A percentile compares a stretch with the other conserved stretches of the same genome.
Conservation (phyloP, 2,888 invertebrate genomes). For the Pharmacophagus antenor region DNA sequence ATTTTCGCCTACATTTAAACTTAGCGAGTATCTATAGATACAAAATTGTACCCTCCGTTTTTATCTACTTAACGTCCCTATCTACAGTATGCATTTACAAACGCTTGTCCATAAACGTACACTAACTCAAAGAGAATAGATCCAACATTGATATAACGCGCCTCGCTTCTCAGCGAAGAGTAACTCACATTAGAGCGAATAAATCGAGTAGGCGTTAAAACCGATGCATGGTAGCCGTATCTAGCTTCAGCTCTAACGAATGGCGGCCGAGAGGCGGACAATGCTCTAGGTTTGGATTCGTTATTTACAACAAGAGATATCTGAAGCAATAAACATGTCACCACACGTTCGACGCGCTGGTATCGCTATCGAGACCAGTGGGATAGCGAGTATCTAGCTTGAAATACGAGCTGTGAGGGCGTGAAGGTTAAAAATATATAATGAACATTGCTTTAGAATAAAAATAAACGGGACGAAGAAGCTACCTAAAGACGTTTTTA, state of each 20-base stretch:
- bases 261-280: conserved; percentile 35
- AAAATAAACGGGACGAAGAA: background rate
- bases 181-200: conserved; percentile 19
- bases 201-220: conserved; percentile 32
- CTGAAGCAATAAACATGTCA: conserved; percentile 70
- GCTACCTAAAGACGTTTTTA: too few relatives aligned
- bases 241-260: conserved; percentile 30
- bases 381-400: conserved; percentile 42
- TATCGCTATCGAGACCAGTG: conserved; percentile 38
- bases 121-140: conserved; percentile 14
- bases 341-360: conserved; percentile 48
- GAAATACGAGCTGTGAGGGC: conserved; percentile 41
- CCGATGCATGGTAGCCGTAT: conserved; percentile 31
- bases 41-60: background rate
- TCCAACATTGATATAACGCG: conserved; percentile 17
- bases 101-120: background rate
- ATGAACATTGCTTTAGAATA: conserved; percentile 9
- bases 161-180: conserved; percentile 11
- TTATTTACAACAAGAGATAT: conserved; percentile 65
- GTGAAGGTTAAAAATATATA: conserved; percentile 14
- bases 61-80: background rate
- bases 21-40: too few relatives aligned
- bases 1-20: too few relatives aligned
- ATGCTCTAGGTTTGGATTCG: conserved; percentile 47
- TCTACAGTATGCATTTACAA: background rate